Evolutionary conservation across 2,888 invertebrate species (phyloP), one percentile per base, ranked within the genome.

Genomic region (Caenorhabditis macrosperma): DNA sequence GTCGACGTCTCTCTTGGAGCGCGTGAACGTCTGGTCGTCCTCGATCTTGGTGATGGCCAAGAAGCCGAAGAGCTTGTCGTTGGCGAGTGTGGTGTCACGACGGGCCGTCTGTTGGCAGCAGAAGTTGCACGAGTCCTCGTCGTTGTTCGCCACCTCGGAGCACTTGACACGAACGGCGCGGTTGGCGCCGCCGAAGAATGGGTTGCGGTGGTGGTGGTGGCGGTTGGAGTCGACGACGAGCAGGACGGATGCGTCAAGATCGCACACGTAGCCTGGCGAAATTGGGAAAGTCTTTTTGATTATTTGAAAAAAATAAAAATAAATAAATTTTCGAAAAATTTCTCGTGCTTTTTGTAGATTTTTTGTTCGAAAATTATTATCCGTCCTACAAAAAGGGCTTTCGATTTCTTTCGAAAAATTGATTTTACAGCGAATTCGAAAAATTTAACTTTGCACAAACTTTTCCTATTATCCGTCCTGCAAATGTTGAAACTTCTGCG

Each of bases 51-150:
- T 71, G 55, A 81, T 57, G 28, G 82, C 77, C 38, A 85, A 52
- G 76, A 85, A 81, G 12, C 85, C 85, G 71, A 80, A 81, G 57
- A 85, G 76, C 24, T 71, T 50, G 15, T 67, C 83, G 54, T 86
- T 86, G 28, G 78, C 50, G 41, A 86, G 78, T 12, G 78, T 61
- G 9, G 80, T 63, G 54, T 86, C 86, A 35, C 86, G 76, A 50
- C 86, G 78, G 63, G 86, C 86, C 74, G 86, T 83, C 33, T 86
- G 82, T 74, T 86, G 86, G 63, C 86, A 86, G 82, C 86, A 86
- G 50, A 84, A 59, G 59, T 82, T 86, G 82, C 86, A 86, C 22
- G 86, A 85, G 41, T 86, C 85, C 71, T 82, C 83, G 55, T 86
- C 85, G 69, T 85, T 82, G 46, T 76, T 81, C 30, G 85, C 86